Evolutionary conservation across 92 coral and sea anemone genomes (phyloP), one percentile per base, ranked within the genome.

Genomic region (Palythoa grandis): DNA sequence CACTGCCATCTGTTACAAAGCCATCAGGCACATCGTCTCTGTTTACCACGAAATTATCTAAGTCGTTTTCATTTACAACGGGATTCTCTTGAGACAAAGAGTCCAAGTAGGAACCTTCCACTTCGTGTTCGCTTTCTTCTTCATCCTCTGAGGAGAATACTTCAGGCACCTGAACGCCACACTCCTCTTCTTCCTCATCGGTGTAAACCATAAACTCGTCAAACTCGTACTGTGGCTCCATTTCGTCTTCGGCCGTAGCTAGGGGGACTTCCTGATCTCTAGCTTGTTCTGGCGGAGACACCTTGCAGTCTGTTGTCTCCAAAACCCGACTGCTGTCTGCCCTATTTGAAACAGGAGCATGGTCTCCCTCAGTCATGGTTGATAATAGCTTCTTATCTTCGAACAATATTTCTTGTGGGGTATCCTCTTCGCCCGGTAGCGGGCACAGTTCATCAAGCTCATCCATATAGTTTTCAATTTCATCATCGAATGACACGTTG

Each of bases 191-290:
- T 65, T 23, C 85, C 63, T 80, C 85, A 5, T 80, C 85, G 43
- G 66, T 73, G 65, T 80, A 80, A 43, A 80, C 85, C 39, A 80
- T 73, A 68, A 80, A 80, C 60, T 80, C 85, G 73, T 80, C 85
- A 63, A 66, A 80, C 20, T 80, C 85, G 25, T 80, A 80, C 63
- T 66, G 85, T 5, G 85, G 85, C 60, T 80, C 85, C 57, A 66
- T 22, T 52, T 65, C 17, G 24, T 66, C 74, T 65, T 80, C 85
- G 23, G 85, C 85, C 0, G 10, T 23, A 14, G 47, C 66, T 13
- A 76, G 67, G 7, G 82, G 82, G 20, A 54, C 82, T 25, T 24
- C 48, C 82, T 76, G 66, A 17, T 38, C 82, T 24, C 25, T 19
- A 3, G 0, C 7, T 37, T 76, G 12, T 7, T 76, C 61, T 20